These are phyloP conservation scores for Thaumatotibia leucotreta DNA, from an alignment of 1,140 invertebrate species.

Conservation along the genomic window DNA sequence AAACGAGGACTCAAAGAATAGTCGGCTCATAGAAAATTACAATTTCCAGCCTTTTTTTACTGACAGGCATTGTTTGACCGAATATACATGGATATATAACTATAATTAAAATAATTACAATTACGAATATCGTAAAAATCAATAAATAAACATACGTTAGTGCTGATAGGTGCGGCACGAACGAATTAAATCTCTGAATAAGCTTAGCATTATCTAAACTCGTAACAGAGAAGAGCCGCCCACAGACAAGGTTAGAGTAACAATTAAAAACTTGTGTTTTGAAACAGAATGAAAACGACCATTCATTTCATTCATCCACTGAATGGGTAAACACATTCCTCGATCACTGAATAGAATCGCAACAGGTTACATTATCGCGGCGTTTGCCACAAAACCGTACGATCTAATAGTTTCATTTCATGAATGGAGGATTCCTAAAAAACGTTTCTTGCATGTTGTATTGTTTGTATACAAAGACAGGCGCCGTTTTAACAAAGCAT, in stretches of 20 bases:
- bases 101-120: no score
- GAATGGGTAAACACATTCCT: conserved; percentile 24
- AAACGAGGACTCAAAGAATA: no score
- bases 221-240: not conserved
- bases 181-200: no score
- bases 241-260: not conserved
- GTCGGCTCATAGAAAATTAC: no score
- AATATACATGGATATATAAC: no score
- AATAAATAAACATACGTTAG: no score
- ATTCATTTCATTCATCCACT: conserved; percentile 45
- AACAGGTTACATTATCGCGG: conserved; percentile 66
- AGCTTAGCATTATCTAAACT: not conserved
- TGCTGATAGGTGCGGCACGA: no score
- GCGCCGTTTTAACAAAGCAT: conserved; percentile 66
- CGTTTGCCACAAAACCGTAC: conserved; percentile 54
- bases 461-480: conserved; percentile 69
- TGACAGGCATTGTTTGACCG: no score
- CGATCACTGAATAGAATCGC: conserved; percentile 21
- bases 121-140: no score
- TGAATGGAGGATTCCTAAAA: conserved; percentile 73
- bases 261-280: not conserved
- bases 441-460: conserved; percentile 73
- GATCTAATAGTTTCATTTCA: conserved; percentile 65
- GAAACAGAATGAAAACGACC: not conserved
- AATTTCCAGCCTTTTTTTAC: no score